These are phyloP conservation scores for Pachycephala philippinensis DNA, from an alignment of 2,113 vertebrate genomes.

Conservation along the genomic window DNA sequence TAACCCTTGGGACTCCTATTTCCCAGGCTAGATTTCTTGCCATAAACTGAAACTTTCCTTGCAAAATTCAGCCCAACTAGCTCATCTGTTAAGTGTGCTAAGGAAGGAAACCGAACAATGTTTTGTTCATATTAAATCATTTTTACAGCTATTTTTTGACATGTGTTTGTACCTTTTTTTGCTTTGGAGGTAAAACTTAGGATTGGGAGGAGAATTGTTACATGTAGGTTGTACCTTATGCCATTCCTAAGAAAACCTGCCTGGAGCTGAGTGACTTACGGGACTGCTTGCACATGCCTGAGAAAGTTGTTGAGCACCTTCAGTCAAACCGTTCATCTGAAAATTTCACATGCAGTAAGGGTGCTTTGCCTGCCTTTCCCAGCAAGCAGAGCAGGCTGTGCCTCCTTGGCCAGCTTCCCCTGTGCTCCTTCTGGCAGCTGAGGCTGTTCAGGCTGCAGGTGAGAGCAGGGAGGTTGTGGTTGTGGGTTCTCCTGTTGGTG, in stretches of 20 bases:
- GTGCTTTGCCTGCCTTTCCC: neutral
- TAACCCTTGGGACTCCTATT: neutral
- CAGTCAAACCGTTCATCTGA: neutral
- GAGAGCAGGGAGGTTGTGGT: accelerated
- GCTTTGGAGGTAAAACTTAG: neutral
- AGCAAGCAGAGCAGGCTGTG: accelerated
- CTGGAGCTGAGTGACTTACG: neutral
- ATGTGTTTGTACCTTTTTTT: neutral
- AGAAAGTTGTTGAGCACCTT: neutral
- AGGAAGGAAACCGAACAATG: accelerated
- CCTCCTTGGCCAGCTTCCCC: neutral
- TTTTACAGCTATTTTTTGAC: neutral
- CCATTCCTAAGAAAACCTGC: neutral
- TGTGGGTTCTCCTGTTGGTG: neutral
- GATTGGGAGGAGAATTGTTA: neutral
- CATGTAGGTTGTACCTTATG: neutral
- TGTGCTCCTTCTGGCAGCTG: neutral
- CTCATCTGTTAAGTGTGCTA: neutral
- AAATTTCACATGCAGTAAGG: neutral
- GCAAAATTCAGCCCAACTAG: neutral
- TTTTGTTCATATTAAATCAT: neutral
- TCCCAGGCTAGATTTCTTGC: neutral
- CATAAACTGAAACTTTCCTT: neutral
- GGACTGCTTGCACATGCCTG: neutral
- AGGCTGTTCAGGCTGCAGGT: neutral